These are phyloP conservation scores for Alcis repandata DNA, from an alignment of 2,888 invertebrate genomes.

Conservation along the genomic window DNA sequence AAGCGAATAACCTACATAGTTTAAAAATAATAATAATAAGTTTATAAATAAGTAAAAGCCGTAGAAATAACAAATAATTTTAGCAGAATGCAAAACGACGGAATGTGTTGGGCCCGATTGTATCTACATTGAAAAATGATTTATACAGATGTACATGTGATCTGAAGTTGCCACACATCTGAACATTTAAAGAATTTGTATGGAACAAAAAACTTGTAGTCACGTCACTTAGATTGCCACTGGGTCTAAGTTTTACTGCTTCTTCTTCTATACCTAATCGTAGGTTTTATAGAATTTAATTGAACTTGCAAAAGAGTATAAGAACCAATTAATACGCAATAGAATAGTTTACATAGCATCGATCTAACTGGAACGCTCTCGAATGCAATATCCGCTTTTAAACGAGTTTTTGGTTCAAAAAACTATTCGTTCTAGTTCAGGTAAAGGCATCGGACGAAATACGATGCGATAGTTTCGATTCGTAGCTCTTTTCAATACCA, in stretches of 20 bases:
- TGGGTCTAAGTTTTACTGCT: too few species aligned
- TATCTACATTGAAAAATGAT: too few species aligned
- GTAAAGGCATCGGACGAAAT: slow-evolving; percentile 61
- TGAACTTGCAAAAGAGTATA: slow-evolving; percentile 19
- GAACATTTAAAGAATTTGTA: neutral
- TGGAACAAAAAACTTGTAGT: neutral
- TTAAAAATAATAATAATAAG: too few species aligned
- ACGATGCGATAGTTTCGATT: slow-evolving; percentile 49
- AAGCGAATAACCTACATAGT: too few species aligned
- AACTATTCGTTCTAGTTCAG: slow-evolving; percentile 79
- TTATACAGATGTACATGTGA: too few species aligned
- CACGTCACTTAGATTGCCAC: neutral
- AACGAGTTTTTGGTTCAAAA: slow-evolving; percentile 85
- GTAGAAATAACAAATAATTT: too few species aligned
- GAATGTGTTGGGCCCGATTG: too few species aligned
- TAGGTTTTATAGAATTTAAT: neutral
- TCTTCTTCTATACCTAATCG: too few species aligned
- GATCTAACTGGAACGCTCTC: slow-evolving; percentile 77
- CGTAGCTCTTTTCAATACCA: slow-evolving; percentile 47
- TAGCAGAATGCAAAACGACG: too few species aligned
- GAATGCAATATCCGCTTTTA: slow-evolving; percentile 85
- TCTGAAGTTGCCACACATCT: neutral
- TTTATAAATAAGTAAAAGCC: too few species aligned
- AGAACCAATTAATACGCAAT: slow-evolving; percentile 60
- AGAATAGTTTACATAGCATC: slow-evolving; percentile 77